Percentiles rank a stretch among this genome's conserved stretches.
Conservation (phyloP, 2,797 vertebrate genomes). For the Potorous gilbertii region DNA sequence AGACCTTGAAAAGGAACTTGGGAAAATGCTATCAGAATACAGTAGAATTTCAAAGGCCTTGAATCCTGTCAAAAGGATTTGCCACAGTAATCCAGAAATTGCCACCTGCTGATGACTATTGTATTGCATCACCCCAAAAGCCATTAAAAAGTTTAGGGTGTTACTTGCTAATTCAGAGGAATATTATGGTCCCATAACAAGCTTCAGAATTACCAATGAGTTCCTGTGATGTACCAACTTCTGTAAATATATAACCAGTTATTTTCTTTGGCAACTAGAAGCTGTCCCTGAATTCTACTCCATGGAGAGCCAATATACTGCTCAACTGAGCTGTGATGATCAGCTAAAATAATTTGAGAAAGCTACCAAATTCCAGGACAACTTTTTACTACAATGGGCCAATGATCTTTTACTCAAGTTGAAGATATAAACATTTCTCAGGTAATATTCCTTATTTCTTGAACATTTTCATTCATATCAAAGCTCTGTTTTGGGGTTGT, state of each 20-base stretch:
- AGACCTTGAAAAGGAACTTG: constrained; percentile 13
- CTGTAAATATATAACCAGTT: neutral
- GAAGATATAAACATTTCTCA: neutral
- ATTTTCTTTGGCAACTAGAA: neutral
- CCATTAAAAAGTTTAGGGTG: constrained; percentile 19
- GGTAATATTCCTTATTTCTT: neutral
- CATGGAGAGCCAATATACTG: neutral
- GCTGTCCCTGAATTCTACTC: neutral
- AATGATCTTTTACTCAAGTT: neutral
- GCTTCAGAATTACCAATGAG: neutral
- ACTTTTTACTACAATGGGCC: neutral
- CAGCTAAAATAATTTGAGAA: neutral
- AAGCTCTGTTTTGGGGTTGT: neutral
- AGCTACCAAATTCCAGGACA: neutral
- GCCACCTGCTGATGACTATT: constrained; percentile 6
- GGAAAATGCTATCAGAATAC: neutral
- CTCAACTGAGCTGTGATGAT: neutral
- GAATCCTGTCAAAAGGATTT: constrained; percentile 44
- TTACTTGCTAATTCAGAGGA: neutral
- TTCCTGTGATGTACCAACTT: neutral
- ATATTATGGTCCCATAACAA: neutral
- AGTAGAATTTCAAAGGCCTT: neutral
- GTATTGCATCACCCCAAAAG: neutral
- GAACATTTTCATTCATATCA: neutral
- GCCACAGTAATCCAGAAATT: constrained; percentile 23